A percentile compares a stretch with the other conserved stretches of the same genome.
Conservation (phyloP, 1,140 invertebrate species). For the Pogonus chalceus region DNA sequence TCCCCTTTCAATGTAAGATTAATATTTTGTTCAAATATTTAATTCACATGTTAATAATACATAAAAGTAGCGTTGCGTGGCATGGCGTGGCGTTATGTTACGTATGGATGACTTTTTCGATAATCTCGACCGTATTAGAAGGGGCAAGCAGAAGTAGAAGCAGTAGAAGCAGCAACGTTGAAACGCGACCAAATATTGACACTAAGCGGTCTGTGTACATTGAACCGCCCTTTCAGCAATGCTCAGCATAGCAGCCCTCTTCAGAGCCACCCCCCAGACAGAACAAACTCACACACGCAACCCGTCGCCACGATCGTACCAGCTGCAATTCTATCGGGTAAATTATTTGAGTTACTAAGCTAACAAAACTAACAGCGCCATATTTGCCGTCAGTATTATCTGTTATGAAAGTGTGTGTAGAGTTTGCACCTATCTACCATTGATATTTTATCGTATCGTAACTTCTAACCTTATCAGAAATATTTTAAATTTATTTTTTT, state of each 20-base stretch:
- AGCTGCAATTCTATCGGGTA: constrained; percentile 33
- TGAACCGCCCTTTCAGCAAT: constrained; percentile 19
- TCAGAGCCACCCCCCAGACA: not conserved
- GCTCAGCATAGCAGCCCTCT: not conserved
- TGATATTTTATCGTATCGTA: no score
- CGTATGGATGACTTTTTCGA: no score
- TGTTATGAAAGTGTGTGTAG: constrained; percentile 31
- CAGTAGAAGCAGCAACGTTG: no score
- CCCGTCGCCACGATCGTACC: constrained; percentile 11
- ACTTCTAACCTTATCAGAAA: no score
- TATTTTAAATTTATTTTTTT: no score
- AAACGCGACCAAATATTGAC: constrained; percentile 30
- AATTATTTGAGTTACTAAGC: constrained; percentile 37
- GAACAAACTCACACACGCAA: not conserved
- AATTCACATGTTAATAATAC: not conserved
- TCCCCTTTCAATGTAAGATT: not conserved
- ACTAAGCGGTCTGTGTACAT: constrained; percentile 28
- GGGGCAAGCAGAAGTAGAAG: no score
- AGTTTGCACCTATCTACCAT: no score
- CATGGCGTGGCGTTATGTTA: no score
- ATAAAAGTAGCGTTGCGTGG: not conserved
- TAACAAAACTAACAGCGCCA: constrained; percentile 33
- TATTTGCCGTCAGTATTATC: constrained; percentile 33
- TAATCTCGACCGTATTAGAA: no score
- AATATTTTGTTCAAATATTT: not conserved